phyloP scores from a whole-genome alignment of 1,140 invertebrate species.

The Geopemphigus sp. region DNA sequence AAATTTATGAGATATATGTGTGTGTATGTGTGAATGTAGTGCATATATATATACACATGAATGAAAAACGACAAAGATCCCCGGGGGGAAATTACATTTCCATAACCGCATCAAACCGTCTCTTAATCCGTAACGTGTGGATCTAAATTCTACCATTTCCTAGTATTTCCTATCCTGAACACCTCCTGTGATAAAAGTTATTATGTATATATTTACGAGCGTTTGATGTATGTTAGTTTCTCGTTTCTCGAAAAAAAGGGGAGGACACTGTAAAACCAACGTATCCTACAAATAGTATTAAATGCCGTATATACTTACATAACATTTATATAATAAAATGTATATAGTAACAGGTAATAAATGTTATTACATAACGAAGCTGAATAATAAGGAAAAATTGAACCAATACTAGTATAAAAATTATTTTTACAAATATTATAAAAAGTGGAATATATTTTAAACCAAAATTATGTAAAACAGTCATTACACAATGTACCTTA shows the following conservation, averaged over 20 bases:
- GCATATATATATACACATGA: not conserved
- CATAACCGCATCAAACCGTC: not conserved
- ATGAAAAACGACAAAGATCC: conserved; percentile 11
- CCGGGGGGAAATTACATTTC: conserved; percentile 42
- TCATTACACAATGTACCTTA: not conserved
- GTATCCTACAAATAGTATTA: not conserved
- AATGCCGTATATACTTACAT: not conserved
- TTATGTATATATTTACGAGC: conserved; percentile 2
- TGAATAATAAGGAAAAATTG: no score
- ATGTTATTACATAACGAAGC: not conserved
- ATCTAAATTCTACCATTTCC: conserved; percentile 26
- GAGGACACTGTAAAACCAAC: not conserved
- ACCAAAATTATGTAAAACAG: not conserved
- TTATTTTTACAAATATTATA: not conserved
- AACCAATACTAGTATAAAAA: no score
- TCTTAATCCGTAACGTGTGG: not conserved
- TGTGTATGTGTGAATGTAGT: not conserved
- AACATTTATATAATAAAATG: no score
- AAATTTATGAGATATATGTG: conserved; percentile 26
- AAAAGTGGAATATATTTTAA: not conserved
- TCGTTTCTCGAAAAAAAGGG: not conserved
- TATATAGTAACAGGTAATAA: not conserved
- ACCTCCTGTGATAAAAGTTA: conserved; percentile 6
- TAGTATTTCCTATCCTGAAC: not conserved
- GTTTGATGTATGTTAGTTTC: conserved; percentile 27